Percentiles rank a stretch among this genome's conserved stretches.
phyloP scores from a whole-genome alignment of 2,113 vertebrate species.

The Lophius piscatorius region DNA sequence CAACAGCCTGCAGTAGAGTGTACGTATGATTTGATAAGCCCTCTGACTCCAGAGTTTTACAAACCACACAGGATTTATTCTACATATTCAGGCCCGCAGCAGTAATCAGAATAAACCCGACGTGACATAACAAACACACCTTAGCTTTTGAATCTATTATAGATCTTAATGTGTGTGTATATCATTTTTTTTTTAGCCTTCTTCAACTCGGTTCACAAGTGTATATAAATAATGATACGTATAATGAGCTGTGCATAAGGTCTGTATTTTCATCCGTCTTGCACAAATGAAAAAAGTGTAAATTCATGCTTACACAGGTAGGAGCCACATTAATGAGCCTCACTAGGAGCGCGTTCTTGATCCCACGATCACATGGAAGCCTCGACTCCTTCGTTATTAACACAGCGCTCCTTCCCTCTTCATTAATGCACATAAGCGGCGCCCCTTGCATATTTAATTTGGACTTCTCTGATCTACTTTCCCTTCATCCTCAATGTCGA shows the following conservation, averaged over 20 bases:
- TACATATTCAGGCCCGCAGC: conserved; percentile 17
- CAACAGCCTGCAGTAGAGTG: conserved; percentile 22
- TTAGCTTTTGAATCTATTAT: neutral
- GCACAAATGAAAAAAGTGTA: conserved; percentile 16
- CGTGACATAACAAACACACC: conserved; percentile 12
- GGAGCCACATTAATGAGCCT: conserved; percentile 58
- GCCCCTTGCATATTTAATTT: conserved; percentile 63
- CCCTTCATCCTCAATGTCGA: conserved; percentile 35
- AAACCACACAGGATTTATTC: conserved; percentile 36
- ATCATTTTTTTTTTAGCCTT: neutral
- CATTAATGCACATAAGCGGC: conserved; percentile 49
- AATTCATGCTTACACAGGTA: conserved; percentile 41
- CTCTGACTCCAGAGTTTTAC: conserved; percentile 24
- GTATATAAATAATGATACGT: neutral
- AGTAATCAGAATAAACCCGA: conserved; percentile 14
- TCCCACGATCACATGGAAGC: conserved; percentile 49
- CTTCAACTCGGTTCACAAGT: neutral
- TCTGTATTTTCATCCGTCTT: conserved; percentile 11
- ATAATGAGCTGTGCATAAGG: conserved; percentile 1
- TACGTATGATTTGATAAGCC: conserved; percentile 42
- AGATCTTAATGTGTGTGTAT: neutral
- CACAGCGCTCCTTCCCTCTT: conserved; percentile 35
- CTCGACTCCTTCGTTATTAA: conserved; percentile 58
- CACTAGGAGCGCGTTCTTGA: conserved; percentile 51
- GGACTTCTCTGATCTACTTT: conserved; percentile 49